phyloP scores from a whole-genome alignment of 1,140 invertebrate genomes.

The Zaprionus ornatus region DNA sequence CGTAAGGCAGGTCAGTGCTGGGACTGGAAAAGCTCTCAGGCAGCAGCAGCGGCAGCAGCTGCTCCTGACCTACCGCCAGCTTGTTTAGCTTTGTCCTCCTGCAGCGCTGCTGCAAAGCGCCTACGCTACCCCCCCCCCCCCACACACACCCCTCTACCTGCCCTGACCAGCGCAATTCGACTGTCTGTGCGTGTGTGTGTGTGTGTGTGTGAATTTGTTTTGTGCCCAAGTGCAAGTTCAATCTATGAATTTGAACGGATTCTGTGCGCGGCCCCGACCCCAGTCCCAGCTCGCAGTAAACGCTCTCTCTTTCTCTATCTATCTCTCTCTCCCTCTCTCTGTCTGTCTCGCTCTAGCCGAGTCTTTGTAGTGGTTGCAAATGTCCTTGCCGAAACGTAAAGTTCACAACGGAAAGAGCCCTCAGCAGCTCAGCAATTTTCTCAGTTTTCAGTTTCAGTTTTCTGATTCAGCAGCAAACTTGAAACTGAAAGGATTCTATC shows the following conservation, averaged over 20 bases:
- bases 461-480: neutral
- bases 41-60: conserved; percentile 17
- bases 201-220: conserved; percentile 46
- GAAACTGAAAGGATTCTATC: neutral
- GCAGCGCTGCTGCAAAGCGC: conserved; percentile 44
- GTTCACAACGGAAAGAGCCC: conserved; percentile 50
- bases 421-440: neutral
- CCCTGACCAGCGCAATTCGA: conserved; percentile 7
- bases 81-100: conserved; percentile 31
- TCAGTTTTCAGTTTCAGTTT: neutral
- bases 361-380: neutral
- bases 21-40: conserved; percentile 39
- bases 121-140: neutral
- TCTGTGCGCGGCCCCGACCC: conserved; percentile 71
- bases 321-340: neutral
- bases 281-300: conserved; percentile 13
- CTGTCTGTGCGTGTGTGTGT: conserved; percentile 36
- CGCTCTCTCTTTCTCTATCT: conserved; percentile 4
- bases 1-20: conserved; percentile 71
- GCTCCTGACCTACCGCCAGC: conserved; percentile 60
- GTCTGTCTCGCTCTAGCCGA: neutral
- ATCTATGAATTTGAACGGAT: conserved; percentile 78
- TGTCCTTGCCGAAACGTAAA: conserved; percentile 74
- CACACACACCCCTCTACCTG: too few relatives aligned
- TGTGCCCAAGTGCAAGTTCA: conserved; percentile 79